Base-by-base conservation (phyloP, 2,888 invertebrate species). In the Frankliniella fusca region DNA sequence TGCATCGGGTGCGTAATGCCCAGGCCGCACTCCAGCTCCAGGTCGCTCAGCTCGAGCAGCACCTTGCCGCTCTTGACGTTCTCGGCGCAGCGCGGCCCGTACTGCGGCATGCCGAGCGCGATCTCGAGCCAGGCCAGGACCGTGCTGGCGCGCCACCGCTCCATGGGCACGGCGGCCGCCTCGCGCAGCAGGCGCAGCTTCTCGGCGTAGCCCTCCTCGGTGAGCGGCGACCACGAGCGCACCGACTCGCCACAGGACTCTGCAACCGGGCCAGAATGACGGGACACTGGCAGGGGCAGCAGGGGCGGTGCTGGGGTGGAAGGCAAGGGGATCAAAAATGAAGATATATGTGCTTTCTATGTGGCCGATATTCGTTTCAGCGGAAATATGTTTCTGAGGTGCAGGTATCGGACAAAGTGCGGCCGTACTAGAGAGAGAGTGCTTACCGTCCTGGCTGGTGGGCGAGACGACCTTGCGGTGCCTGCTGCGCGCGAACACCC, bases 41-140 rank as follows among this genome's bases (percentile, higher is more conserved):
- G 92, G 87, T 98, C 97, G 87, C 94, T 95, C 86, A 98, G 90
- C 90, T 97, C 97, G 86, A 97, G 91, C 87, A 98, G 91, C 86
- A 97, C 94, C 93, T 97, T 97, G 86, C 97, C 97, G 87, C 97
- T 97, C 88, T 97, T 97, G 84, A 98, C 94, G 88, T 97, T 97
- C 87, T 97, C 96, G 28, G 96, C 95, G 86, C 97, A 96, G 80
- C 94, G 91, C 38, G 94, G 92, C 3, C 96, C 96, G 86, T 97
- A 97, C 86, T 96, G 96, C 0, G 97, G 96, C 97, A 98, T 97
- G 82, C 96, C 97, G 10, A 98, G 91, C 0, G 96, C 95, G 50
- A 97, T 93, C 88, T 97, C 97, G 81, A 98, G 90, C 97, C 97
- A 98, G 1, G 97, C 97, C 76, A 97, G 91, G 82, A 98, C 97